Conservation (phyloP, 2,113 vertebrate species). For the Gambusia affinis region DNA sequence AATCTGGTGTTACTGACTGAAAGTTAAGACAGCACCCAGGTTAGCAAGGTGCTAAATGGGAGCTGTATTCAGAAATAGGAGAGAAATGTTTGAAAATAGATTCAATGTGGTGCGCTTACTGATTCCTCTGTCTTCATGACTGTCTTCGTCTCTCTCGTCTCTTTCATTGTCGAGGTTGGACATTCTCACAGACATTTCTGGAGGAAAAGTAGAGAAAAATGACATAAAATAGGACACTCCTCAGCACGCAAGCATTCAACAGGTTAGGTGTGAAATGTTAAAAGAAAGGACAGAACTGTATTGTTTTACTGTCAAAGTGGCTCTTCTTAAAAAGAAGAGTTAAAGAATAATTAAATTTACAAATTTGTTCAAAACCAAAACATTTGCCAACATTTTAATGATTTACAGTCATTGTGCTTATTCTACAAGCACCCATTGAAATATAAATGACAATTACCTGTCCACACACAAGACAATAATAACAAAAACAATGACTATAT, state of each 20-base stretch:
- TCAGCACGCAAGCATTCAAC: too few species aligned
- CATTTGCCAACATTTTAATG: not conserved
- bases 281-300: not conserved
- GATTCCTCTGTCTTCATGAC: constrained; percentile 96
- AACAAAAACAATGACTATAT: too few species aligned
- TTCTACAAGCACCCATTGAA: not conserved
- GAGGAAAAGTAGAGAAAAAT: not conserved
- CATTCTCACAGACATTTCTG: constrained; percentile 99
- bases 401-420: not conserved
- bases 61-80: not conserved
- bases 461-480: not conserved
- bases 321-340: not conserved
- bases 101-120: constrained; percentile 79
- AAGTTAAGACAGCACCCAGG: constrained; percentile 19
- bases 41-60: not conserved
- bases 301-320: not conserved
- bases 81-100: not conserved
- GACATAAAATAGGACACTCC: not conserved
- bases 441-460: not conserved
- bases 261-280: too few species aligned
- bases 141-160: constrained; percentile 96
- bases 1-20: constrained; percentile 97
- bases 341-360: not conserved
- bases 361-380: too few species aligned
- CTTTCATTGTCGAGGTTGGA: constrained; percentile 97